Percentiles rank a stretch among this genome's conserved stretches.
Evolutionary conservation across 2,113 vertebrate genomes (phyloP).

Genomic region (Craseonycteris thonglongyai): DNA sequence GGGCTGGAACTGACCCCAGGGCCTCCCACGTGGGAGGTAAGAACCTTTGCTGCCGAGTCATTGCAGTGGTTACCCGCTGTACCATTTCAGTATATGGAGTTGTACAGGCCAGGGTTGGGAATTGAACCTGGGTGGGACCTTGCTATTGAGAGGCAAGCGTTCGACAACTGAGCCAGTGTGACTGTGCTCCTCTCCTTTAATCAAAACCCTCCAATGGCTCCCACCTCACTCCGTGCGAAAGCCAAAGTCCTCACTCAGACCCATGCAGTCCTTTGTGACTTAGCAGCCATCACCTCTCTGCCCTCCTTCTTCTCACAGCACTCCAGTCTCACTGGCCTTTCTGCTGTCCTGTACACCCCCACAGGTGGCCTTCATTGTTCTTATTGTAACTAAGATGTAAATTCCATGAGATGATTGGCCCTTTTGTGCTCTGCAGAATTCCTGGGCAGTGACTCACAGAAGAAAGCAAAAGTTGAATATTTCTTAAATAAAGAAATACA

Average conservation of each 20-base stretch:
- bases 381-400: background rate
- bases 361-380: background rate
- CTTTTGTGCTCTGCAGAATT: background rate
- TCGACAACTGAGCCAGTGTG: background rate
- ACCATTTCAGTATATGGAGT: too few species aligned
- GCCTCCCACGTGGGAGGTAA: too few species aligned
- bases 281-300: background rate
- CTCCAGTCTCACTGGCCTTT: background rate
- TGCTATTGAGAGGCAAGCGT: too few species aligned
- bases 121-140: too few species aligned
- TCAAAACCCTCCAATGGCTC: background rate
- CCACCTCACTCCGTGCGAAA: background rate
- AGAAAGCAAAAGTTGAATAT: background rate
- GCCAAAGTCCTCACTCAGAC: background rate
- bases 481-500: background rate
- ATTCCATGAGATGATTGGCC: background rate
- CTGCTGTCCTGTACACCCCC: background rate
- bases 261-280: fast-evolving
- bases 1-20: too few species aligned
- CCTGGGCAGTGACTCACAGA: background rate
- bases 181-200: background rate
- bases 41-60: too few species aligned
- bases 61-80: too few species aligned
- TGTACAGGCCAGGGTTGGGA: too few species aligned
- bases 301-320: background rate